Evolutionary conservation across 2,888 invertebrate species (phyloP), one percentile per base, ranked within the genome.

Genomic region (Gymnosoma rotundatum): DNA sequence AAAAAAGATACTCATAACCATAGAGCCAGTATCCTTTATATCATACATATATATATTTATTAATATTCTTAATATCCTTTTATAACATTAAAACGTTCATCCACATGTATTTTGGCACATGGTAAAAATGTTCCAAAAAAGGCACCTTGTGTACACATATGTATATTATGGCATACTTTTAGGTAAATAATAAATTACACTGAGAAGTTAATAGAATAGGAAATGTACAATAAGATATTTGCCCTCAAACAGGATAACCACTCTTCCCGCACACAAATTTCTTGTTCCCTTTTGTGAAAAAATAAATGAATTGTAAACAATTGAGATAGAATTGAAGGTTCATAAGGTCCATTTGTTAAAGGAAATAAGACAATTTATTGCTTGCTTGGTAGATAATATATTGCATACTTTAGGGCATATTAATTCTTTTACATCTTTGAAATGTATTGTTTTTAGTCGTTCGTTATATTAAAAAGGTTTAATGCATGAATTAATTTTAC

Each of bases 151-250:
- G 52, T 63, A 18, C 25, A 63, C 42, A 42, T 12, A 8, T 32
- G 32, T 32, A 8, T 32, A 42, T 52, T 64, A 78, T 58, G 38
- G 36, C 14, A 54, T 67, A 67, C 63, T 67, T 83, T 79, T 61
- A 66, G 70, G 75, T 45, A 66, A 66, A 75, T 18, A 79, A 78
- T 83, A 70, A 79, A 70, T 70, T 54, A 61, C 60, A 32, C 9
- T 20, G 1, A 54, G 52, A 63, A 50, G 69, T 50, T 63, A 67
- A 67, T 66, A 72, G 64, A 66, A 73, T 50, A 52, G 32, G 25
- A 69, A 63, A 64, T 67, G 54, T 45, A 50, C 7, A n/a, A 50
- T 50, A n/a, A n/a, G 8, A 50, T n/a, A n/a, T 50, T 14, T 50
- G 12, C 16, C 50, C 50, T 18, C n/a, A 21, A 56, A 20, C 4